Evolutionary conservation across 2,113 vertebrate species (phyloP).

Genomic region (Chiloscyllium plagiosum): DNA sequence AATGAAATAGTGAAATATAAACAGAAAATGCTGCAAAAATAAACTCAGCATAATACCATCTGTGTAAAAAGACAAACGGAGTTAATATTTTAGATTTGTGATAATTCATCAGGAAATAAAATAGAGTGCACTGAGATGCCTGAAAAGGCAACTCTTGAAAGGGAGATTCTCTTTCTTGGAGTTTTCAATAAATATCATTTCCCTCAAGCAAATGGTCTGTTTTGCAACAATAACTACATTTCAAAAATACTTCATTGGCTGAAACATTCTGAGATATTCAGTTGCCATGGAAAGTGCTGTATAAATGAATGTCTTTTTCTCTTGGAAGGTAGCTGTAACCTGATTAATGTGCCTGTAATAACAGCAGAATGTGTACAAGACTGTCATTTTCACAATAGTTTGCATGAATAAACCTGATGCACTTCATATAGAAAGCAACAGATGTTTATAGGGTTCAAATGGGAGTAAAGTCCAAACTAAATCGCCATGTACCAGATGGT

Average conservation of each 20-base stretch:
- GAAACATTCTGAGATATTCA: not conserved
- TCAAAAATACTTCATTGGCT: not conserved
- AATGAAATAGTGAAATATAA: not conserved
- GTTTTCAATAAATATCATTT: not conserved
- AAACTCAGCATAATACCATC: too few species aligned
- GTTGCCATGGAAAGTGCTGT: not conserved
- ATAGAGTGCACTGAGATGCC: not conserved
- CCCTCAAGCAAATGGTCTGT: not conserved
- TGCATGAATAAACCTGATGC: not conserved
- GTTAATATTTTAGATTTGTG: too few species aligned
- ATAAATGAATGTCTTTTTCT: not conserved
- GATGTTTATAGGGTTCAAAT: constrained; percentile 2
- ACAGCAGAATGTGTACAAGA: not conserved
- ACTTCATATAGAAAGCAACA: constrained; percentile 1
- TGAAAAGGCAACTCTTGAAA: not conserved
- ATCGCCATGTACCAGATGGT: constrained; percentile 32
- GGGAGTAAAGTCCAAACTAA: constrained; percentile 26
- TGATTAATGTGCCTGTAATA: not conserved
- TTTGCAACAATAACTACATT: not conserved
- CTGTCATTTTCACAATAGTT: not conserved
- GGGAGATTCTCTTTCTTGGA: not conserved
- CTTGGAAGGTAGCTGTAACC: not conserved
- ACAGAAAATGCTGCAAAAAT: too few species aligned
- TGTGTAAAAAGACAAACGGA: too few species aligned
- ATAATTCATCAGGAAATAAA: not conserved